Conservation (phyloP, 2,113 vertebrate species). For the Macroglossus sobrinus region DNA sequence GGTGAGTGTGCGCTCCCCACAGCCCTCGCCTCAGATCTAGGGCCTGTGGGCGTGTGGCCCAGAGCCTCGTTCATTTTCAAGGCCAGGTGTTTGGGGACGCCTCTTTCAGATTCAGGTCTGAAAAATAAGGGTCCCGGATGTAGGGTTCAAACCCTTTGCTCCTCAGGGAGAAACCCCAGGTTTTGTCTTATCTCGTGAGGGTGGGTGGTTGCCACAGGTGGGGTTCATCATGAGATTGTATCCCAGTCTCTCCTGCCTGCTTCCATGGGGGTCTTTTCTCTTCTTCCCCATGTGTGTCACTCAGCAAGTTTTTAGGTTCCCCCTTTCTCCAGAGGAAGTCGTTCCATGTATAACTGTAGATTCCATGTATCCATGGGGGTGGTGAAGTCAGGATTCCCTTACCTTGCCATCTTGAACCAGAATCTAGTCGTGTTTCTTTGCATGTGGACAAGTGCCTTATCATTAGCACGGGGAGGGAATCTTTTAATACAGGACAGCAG, state of each 20-base stretch:
- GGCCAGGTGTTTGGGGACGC: neutral
- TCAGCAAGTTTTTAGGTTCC: neutral
- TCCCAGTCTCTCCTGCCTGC: too few relatives aligned
- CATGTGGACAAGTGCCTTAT: neutral
- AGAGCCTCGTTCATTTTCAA: neutral
- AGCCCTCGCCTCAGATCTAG: neutral
- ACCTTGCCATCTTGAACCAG: neutral
- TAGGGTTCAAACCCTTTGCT: neutral
- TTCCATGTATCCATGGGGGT: neutral
- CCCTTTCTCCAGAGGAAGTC: neutral
- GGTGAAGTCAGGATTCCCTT: neutral
- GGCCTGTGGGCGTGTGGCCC: neutral
- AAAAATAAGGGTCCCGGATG: neutral
- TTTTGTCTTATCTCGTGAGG: neutral
- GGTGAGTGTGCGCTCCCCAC: neutral
- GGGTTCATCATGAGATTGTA: neutral
- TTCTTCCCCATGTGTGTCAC: fast-evolving
- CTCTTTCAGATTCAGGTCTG: neutral
- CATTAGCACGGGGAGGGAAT: neutral
- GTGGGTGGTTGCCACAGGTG: neutral
- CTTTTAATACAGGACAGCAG: neutral
- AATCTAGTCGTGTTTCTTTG: neutral
- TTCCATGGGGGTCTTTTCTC: neutral
- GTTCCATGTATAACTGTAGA: neutral
- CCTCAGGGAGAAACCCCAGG: neutral